Conservation (phyloP, 2,888 invertebrate species). For the Agrochola lota region DNA sequence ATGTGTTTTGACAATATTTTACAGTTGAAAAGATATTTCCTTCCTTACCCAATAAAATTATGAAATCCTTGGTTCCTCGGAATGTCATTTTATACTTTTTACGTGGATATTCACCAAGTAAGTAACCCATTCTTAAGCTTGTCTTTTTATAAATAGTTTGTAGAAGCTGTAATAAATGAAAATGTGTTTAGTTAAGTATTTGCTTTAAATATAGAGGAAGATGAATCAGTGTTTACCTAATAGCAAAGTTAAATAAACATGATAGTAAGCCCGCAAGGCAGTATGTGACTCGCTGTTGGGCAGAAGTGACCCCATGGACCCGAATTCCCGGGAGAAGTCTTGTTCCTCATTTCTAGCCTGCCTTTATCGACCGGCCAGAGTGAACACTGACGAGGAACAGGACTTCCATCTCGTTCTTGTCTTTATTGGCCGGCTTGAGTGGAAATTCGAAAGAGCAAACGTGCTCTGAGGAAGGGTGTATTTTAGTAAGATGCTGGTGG, state of each 20-base stretch:
- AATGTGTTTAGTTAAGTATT: background rate
- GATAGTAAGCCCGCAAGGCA: background rate
- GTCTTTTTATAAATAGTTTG: background rate
- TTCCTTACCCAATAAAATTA: background rate
- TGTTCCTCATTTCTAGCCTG: background rate
- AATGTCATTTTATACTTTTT: background rate
- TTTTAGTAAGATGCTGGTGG: background rate
- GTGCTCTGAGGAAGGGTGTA: no score
- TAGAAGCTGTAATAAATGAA: no score
- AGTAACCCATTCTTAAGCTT: background rate
- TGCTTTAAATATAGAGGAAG: background rate
- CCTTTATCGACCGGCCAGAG: background rate
- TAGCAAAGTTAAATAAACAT: background rate
- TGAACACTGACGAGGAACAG: background rate
- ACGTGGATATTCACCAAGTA: slow-evolving; percentile 7
- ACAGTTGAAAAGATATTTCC: background rate
- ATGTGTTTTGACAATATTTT: background rate
- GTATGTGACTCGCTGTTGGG: background rate
- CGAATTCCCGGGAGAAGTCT: background rate
- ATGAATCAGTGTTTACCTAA: background rate
- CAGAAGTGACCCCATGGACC: background rate
- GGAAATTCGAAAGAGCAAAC: background rate
- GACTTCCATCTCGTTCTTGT: background rate
- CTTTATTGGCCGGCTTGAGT: background rate
- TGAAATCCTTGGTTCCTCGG: background rate